Percentiles rank a stretch among this genome's conserved stretches.
phyloP scores from a whole-genome alignment of 2,888 invertebrate species.

The Tetragonisca angustula region DNA sequence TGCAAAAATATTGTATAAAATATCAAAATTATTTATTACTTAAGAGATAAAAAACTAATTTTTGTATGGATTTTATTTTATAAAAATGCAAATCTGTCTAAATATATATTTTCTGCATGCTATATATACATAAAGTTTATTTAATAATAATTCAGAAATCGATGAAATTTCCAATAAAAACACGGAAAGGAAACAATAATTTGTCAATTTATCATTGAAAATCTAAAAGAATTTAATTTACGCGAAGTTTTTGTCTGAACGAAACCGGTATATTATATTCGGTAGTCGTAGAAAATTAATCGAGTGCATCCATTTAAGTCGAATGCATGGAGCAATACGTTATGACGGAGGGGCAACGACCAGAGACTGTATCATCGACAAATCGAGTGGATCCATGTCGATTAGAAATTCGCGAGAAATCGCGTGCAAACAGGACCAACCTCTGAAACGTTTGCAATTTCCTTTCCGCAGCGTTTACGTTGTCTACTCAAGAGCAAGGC shows the following conservation, averaged over 20 bases:
- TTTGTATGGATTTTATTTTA: too few species aligned
- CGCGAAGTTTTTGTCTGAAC: not conserved
- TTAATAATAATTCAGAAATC: not conserved
- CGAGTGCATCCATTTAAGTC: slow-evolving; percentile 10
- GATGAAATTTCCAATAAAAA: not conserved
- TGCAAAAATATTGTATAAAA: too few species aligned
- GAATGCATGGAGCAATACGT: not conserved
- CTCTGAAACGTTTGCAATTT: slow-evolving; percentile 41
- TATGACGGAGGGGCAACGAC: slow-evolving; percentile 21
- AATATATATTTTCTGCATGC: too few species aligned
- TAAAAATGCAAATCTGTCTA: too few species aligned
- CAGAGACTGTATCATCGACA: slow-evolving; percentile 39
- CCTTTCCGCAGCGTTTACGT: slow-evolving; percentile 30
- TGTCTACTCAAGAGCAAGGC: slow-evolving; percentile 23
- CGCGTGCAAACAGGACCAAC: slow-evolving; percentile 28
- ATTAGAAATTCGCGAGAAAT: slow-evolving; percentile 65
- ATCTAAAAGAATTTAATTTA: not conserved
- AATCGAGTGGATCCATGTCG: slow-evolving; percentile 52
- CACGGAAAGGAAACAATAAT: not conserved
- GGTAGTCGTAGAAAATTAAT: not conserved
- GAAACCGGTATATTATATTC: not conserved
- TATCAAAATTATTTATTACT: too few species aligned
- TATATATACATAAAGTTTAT: too few species aligned
- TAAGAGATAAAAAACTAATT: too few species aligned
- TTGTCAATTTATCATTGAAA: not conserved